Percentiles rank a stretch among this genome's conserved stretches.
These are phyloP conservation scores for Pammene aurita DNA, from an alignment of 2,888 invertebrate species.

Conservation along the genomic window DNA sequence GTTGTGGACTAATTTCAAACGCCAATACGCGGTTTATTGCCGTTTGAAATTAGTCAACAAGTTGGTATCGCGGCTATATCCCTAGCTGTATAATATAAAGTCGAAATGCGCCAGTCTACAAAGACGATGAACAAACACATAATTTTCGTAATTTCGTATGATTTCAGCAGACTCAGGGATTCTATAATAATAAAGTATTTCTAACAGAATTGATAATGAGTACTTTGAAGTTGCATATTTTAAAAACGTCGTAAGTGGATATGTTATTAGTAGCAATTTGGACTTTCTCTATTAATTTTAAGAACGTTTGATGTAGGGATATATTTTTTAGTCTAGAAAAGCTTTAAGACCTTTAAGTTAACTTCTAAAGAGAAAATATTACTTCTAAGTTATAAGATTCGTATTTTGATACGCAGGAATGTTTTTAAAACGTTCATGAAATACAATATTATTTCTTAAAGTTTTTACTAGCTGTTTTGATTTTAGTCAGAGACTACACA, in stretches of 20 bases:
- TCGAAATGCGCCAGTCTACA: too few relatives aligned
- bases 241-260: background rate
- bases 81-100: too few relatives aligned
- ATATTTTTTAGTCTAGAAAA: conserved; percentile 1
- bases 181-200: conserved; percentile 10
- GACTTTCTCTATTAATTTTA: background rate
- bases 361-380: background rate
- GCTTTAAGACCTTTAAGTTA: conserved; percentile 10
- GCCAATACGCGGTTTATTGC: too few relatives aligned
- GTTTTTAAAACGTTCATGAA: background rate
- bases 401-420: background rate
- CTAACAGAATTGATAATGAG: conserved; percentile 33
- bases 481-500: too few relatives aligned
- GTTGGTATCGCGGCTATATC: too few relatives aligned
- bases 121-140: background rate
- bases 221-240: background rate
- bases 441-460: background rate
- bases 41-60: too few relatives aligned
- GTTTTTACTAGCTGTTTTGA: too few relatives aligned
- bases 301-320: conserved; percentile 17
- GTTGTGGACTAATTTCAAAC: too few relatives aligned
- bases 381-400: background rate
- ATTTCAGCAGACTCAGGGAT: background rate
- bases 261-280: background rate
- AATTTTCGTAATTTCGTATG: conserved; percentile 12